Conservation (phyloP, 1,140 invertebrate genomes). For the Pristionchus pacificus region DNA sequence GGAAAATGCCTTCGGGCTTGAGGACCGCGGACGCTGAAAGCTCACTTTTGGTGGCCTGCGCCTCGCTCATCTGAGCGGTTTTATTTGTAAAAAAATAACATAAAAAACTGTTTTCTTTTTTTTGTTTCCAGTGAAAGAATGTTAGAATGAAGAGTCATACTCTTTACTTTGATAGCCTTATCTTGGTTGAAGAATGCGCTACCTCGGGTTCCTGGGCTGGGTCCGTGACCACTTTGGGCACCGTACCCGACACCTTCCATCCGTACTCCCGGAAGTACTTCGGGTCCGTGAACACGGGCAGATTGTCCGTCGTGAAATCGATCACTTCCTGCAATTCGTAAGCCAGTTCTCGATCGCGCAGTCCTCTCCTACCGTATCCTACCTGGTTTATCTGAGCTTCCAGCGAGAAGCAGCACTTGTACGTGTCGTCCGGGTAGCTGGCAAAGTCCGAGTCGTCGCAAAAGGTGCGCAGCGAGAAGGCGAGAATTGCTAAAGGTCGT, state of each 20-base stretch:
- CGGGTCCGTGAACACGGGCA: slow-evolving; percentile 54
- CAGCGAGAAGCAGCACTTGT: slow-evolving; percentile 56
- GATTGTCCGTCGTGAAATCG: slow-evolving; percentile 45
- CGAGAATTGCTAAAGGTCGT: slow-evolving; percentile 34
- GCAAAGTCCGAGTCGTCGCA: slow-evolving; percentile 54
- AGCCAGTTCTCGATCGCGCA: too few relatives aligned
- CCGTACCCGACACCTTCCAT: slow-evolving; percentile 51
- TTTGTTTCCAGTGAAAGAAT: not conserved
- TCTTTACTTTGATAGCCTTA: not conserved
- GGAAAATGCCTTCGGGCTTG: too few relatives aligned
- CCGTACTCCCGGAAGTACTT: slow-evolving; percentile 57
- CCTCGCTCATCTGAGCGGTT: too few relatives aligned
- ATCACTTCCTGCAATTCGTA: slow-evolving; percentile 43
- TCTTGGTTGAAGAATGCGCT: slow-evolving; percentile 3
- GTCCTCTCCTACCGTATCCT: too few relatives aligned
- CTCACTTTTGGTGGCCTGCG: too few relatives aligned
- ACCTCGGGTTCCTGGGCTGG: slow-evolving; percentile 47
- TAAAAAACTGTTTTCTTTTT: not conserved
- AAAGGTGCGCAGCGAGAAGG: slow-evolving; percentile 51
- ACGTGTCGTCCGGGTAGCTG: slow-evolving; percentile 53
- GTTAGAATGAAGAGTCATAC: not conserved
- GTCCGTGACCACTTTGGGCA: slow-evolving; percentile 45
- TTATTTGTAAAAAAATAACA: too few relatives aligned
- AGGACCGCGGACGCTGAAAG: too few relatives aligned
- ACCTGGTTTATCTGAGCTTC: slow-evolving; percentile 49